These are phyloP conservation scores for Venturia canescens DNA, from an alignment of 1,140 invertebrate genomes.

Conservation along the genomic window DNA sequence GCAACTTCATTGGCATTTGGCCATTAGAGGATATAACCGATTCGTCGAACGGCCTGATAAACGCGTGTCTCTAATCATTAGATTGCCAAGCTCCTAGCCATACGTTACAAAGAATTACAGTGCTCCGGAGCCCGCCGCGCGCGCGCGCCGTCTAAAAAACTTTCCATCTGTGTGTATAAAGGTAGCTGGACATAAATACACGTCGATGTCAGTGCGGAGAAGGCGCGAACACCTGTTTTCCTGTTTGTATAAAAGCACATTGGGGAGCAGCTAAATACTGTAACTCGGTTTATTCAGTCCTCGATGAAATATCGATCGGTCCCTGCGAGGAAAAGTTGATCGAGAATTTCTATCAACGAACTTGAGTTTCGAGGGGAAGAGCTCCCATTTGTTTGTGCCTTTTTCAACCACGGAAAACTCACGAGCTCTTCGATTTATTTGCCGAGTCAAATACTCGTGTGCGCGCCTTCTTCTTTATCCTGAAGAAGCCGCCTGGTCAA, in stretches of 20 bases:
- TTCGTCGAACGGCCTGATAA: constrained; percentile 29
- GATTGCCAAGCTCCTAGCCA: background rate
- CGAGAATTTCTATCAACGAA: constrained; percentile 1
- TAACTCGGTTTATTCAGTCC: constrained; percentile 4
- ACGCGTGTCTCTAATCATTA: constrained; percentile 32
- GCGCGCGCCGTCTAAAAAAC: background rate
- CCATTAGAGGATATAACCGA: constrained; percentile 37
- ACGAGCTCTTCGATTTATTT: background rate
- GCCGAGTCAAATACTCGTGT: constrained; percentile 3
- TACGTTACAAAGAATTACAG: constrained; percentile 3
- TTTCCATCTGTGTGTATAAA: background rate
- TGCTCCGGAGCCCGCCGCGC: no score
- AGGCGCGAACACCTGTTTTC: constrained; percentile 39
- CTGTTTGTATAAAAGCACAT: background rate
- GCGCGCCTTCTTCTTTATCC: constrained; percentile 11
- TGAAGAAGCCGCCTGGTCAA: constrained; percentile 32
- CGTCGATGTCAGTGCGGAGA: background rate
- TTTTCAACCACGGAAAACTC: constrained; percentile 2
- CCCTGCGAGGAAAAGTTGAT: background rate
- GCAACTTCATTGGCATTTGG: constrained; percentile 31
- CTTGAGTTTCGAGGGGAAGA: background rate
- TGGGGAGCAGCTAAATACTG: background rate
- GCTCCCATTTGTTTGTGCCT: background rate
- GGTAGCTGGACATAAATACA: background rate
- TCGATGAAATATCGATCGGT: constrained; percentile 7